Evolutionary conservation across 2,888 invertebrate species (phyloP).

Genomic region (Erpobdella octoculata): DNA sequence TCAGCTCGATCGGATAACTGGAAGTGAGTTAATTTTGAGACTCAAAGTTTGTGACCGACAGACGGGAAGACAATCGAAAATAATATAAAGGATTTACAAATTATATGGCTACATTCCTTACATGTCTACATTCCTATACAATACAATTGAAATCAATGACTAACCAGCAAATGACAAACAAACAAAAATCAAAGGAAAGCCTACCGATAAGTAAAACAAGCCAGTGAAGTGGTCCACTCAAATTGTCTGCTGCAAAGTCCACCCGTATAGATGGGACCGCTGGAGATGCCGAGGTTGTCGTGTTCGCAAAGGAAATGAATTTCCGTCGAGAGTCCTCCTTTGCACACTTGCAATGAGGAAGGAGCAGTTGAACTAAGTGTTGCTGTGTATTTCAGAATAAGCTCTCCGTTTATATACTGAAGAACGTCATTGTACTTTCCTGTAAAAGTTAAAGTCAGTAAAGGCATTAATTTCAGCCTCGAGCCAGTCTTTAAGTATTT

Average conservation of each 20-base stretch:
- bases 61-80: too few species aligned
- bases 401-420: constrained; percentile 11
- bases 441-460: not conserved
- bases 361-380: not conserved
- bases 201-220: constrained; percentile 16
- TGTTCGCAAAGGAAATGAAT: constrained; percentile 18
- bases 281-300: constrained; percentile 11
- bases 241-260: constrained; percentile 6
- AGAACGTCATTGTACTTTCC: constrained; percentile 10
- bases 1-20: too few species aligned
- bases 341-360: not conserved
- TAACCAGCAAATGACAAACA: not conserved
- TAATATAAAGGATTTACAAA: too few species aligned
- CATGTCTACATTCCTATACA: not conserved
- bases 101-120: too few species aligned
- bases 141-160: not conserved
- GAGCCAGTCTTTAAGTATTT: too few species aligned
- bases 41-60: too few species aligned
- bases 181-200: not conserved
- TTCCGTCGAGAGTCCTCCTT: not conserved
- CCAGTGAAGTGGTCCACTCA: constrained; percentile 22
- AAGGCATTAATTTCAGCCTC: too few species aligned
- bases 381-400: constrained; percentile 5
- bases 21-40: too few species aligned
- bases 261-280: not conserved